A percentile compares a stretch with the other conserved stretches of the same genome.
Conservation (phyloP, 2,113 vertebrate genomes). For the Neolamprologus fasciatus region DNA sequence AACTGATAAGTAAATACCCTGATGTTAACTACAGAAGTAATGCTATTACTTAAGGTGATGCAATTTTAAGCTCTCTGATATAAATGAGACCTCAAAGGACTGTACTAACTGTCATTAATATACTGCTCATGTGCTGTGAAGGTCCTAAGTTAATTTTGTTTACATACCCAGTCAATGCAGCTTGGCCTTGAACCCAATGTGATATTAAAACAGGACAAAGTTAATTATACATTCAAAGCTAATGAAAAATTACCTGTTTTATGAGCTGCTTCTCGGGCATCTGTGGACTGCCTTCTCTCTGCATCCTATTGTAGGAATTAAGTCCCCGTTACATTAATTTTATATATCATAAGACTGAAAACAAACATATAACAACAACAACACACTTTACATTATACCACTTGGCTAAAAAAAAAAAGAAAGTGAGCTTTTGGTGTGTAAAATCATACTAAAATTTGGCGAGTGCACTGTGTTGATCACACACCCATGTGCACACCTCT, state of each 20-base stretch:
- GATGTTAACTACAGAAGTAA: background rate
- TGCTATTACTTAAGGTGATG: background rate
- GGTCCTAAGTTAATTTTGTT: background rate
- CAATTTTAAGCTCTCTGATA: background rate
- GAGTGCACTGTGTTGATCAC: background rate
- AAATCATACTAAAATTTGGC: background rate
- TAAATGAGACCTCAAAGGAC: background rate
- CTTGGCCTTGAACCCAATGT: background rate
- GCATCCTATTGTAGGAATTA: constrained; percentile 48
- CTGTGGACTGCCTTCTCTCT: constrained; percentile 51
- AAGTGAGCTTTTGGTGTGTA: background rate
- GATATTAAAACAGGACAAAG: background rate
- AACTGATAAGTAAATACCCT: background rate
- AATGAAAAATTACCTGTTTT: constrained; percentile 62
- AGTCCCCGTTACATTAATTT: background rate
- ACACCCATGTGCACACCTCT: constrained; percentile 18
- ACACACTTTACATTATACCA: background rate
- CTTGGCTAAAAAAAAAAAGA: background rate
- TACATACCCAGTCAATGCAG: background rate
- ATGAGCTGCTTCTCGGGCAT: constrained; percentile 40
- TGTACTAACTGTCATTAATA: background rate
- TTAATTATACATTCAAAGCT: background rate
- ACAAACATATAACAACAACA: background rate
- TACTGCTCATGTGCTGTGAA: background rate
- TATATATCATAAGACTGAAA: background rate